A percentile compares a stretch with the other conserved stretches of the same genome.
Conservation (phyloP, 2,888 invertebrate species). For the Ectobius pallidus region DNA sequence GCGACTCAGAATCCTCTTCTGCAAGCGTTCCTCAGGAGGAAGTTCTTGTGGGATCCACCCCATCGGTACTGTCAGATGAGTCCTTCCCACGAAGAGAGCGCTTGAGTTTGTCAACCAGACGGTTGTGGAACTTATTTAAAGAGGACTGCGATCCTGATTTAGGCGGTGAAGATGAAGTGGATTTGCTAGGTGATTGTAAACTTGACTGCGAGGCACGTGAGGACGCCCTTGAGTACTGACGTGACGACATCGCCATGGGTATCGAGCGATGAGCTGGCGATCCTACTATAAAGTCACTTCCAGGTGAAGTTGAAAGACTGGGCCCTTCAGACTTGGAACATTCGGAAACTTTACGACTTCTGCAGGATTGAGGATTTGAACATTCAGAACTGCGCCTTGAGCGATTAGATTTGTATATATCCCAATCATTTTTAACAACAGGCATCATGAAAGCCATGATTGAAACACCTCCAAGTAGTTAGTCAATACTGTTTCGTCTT, state of each 20-base stretch:
- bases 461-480: neutral
- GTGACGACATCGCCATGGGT: slow-evolving; percentile 38
- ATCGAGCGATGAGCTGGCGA: slow-evolving; percentile 51
- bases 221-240: slow-evolving; percentile 59
- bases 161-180: slow-evolving; percentile 69
- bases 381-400: slow-evolving; percentile 78
- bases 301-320: slow-evolving; percentile 69
- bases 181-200: slow-evolving; percentile 58
- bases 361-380: slow-evolving; percentile 65
- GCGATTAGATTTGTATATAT: slow-evolving; percentile 86
- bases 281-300: slow-evolving; percentile 61
- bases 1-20: slow-evolving; percentile 25
- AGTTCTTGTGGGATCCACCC: slow-evolving; percentile 55
- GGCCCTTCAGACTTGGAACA: slow-evolving; percentile 76
- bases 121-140: slow-evolving; percentile 79
- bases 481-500: neutral
- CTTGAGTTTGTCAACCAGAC: slow-evolving; percentile 79
- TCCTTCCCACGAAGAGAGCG: slow-evolving; percentile 68
- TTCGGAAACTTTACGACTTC: slow-evolving; percentile 74
- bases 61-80: slow-evolving; percentile 54
- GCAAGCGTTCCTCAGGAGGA: slow-evolving; percentile 59
- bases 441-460: slow-evolving; percentile 95
- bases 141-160: slow-evolving; percentile 62
- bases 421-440: slow-evolving; percentile 91
- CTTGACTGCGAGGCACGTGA: slow-evolving; percentile 68